Percentiles rank a stretch among this genome's conserved stretches.
phyloP scores from a whole-genome alignment of 2,888 invertebrate genomes.

The Hypercompe scribonia region DNA sequence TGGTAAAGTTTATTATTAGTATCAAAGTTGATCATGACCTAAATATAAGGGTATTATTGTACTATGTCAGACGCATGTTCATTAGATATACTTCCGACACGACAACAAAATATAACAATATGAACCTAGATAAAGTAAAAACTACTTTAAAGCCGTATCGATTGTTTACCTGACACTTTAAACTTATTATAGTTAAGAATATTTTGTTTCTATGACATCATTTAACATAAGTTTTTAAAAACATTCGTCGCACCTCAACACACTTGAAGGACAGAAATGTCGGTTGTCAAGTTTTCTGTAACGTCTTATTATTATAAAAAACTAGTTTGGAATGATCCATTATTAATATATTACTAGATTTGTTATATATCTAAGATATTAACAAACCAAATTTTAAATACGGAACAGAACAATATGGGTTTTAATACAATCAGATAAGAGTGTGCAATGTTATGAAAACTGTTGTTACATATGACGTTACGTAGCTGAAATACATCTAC shows the following conservation, averaged over 20 bases:
- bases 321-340: slow-evolving; percentile 33
- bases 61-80: no score
- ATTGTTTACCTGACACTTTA: not conserved
- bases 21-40: no score
- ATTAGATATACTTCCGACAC: no score
- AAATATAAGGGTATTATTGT: no score
- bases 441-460: slow-evolving; percentile 51
- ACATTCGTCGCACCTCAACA: not conserved
- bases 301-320: slow-evolving; percentile 19
- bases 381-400: slow-evolving; percentile 32
- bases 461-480: slow-evolving; percentile 31
- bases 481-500: not conserved
- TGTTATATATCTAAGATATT: not conserved
- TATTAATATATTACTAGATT: slow-evolving; percentile 11
- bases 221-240: not conserved
- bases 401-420: slow-evolving; percentile 25
- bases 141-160: not conserved
- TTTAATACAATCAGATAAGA: slow-evolving; percentile 43
- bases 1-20: no score
- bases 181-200: not conserved
- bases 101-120: no score
- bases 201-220: not conserved
- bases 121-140: no score
- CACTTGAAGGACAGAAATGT: slow-evolving; percentile 13
- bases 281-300: slow-evolving; percentile 10